Evolutionary conservation across 2,888 invertebrate species (phyloP), one percentile per base, ranked within the genome.

Genomic region (Mythimna pallens): DNA sequence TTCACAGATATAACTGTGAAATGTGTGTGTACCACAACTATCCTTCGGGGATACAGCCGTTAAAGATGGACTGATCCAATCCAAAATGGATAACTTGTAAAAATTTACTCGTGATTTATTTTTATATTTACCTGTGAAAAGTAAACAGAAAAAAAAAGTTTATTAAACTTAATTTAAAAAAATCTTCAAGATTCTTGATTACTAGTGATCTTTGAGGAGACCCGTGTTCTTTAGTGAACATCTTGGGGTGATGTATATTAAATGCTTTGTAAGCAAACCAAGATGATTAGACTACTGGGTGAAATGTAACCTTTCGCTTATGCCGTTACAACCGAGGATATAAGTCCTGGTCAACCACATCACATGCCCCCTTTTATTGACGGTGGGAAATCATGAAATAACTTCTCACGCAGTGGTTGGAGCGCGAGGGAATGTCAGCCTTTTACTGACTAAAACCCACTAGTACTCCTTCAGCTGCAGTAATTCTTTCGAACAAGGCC

Each of bases 121-220:
- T 55, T 58, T 63, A 63, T 52, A 73, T 36, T 58, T 65, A 43
- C 20, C 30, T 52, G 30, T 75, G 52, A 34, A 52, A 25, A 40
- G n/a, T 40, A 52, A 59, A 73, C 17, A 57, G 1, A n/a, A 40
- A 47, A 25, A 50, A 47, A 47, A 30, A 30, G 40, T 50, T 64
- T 50, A n/a, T 4, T 73, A 50, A 55, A n/a, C 8, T 43, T 69
- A 54, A 61, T 22, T 36, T 36, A 66, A 17, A 54, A 66, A n/a
- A n/a, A 58, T 52, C 58, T 34, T 75, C 25, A 10, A 59, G 59
- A 43, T 30, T 20, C 9, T 40, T 47, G 66, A 63, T 66, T 47
- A 66, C 34, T 66, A 75, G 67, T n/a, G 25, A 43, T 36, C 14
- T 58, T 52, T 17, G 58, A 67, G 52, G 59, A 43, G n/a, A 3